A percentile compares a stretch with the other conserved stretches of the same genome.
These are phyloP conservation scores for Oeneis ivallda DNA, from an alignment of 2,888 invertebrate species.

Conservation along the genomic window DNA sequence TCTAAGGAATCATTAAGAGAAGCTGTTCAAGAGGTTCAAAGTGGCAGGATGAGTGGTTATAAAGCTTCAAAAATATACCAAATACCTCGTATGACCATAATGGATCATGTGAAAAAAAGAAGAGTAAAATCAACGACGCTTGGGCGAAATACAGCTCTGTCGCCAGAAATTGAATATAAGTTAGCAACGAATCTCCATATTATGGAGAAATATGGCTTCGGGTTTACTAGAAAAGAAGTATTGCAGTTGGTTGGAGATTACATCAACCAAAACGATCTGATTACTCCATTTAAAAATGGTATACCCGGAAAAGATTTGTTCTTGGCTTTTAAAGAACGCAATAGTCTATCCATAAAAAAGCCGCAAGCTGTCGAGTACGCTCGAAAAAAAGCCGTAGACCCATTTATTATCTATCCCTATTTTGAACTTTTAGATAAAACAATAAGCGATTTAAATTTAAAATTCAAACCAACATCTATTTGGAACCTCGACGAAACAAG, in stretches of 20 bases:
- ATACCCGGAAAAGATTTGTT: conserved; percentile 14
- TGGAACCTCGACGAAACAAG: conserved; percentile 34
- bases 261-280: background rate
- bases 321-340: conserved; percentile 6
- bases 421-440: conserved; percentile 28
- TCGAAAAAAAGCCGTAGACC: conserved; percentile 11
- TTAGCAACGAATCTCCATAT: background rate
- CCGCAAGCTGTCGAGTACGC: conserved; percentile 18
- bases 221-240: background rate
- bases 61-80: background rate
- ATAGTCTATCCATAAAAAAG: conserved; percentile 12
- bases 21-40: background rate
- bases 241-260: background rate
- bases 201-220: background rate
- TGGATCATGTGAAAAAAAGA: background rate
- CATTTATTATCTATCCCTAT: conserved; percentile 23
- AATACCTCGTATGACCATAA: background rate
- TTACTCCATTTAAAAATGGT: conserved; percentile 11
- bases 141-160: background rate
- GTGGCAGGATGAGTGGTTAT: background rate
- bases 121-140: background rate
- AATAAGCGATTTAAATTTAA: conserved; percentile 22
- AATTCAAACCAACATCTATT: conserved; percentile 19
- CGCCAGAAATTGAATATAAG: background rate
- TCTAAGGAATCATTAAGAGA: no score